Base-by-base conservation (phyloP, 2,888 invertebrate genomes). In the Isotomurus palustris region DNA sequence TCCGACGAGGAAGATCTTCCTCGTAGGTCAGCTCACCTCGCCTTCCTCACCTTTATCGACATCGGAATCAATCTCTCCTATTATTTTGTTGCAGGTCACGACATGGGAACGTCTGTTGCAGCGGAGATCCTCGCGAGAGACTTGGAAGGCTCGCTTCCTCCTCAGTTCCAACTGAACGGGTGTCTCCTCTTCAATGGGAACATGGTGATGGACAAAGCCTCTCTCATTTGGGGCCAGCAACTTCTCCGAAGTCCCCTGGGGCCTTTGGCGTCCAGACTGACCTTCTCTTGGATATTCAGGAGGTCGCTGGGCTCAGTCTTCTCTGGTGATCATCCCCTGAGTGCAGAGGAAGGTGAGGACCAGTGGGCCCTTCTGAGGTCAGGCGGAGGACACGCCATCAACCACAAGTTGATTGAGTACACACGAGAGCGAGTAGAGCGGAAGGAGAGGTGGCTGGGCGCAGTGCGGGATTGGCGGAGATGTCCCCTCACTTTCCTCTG, bases 121-220 rank as follows among this genome's bases (percentile, higher is more conserved):
- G 41, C 62, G 2, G 65, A 65, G 53, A 27, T 65, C 10, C 52
- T 65, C 32, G 65, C 65, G 22, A 47, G 65, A 36, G 65, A 65
- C 29, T 28, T 49, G 2, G 65, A 65, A 38, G 58, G 56, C 27
- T 53, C 47, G 24, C 54, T 64, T 29, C 44, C 47, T 17, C 29
- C 56, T 32, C 17, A 43, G 14, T 58, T 60, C 41, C 51, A 57
- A 27, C 28, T 64, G 41, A 50, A 49, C 32, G 65, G 65, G 28
- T 57, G 53, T 40, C 55, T 65, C 24, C 40, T 65, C 25, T 65
- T 65, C 59, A 65, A 65, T 53, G 65, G 65, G 36, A 65, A 62
- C 35, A 65, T 65, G 65, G 52, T 56, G 36, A 65, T 65, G 60
- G 54, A 40, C 12, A 35, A 41, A 22, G 58, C 65, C 17, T 54